Base-by-base conservation (phyloP, 2,113 vertebrate genomes). In the Sterrhoptilus dennistouni region DNA sequence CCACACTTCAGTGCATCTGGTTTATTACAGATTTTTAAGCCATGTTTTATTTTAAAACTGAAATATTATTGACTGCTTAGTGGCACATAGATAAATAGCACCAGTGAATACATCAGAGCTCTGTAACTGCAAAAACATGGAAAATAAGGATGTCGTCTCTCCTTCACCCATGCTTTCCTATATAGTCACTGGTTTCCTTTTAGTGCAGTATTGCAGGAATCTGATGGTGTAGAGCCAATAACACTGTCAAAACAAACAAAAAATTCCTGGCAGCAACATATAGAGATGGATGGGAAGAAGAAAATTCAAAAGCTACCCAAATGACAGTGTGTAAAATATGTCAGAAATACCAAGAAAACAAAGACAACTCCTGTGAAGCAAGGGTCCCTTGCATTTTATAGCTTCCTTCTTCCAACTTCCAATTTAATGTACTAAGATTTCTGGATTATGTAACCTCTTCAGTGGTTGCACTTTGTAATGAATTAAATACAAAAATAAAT, bases 401-500 rank as follows among this genome's bases (percentile, higher is more conserved):
- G 35, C 54, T 80, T 82, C 59, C 12, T 49, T 87, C 59, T 88
- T 95, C n/a, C 52, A 75, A 20, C n/a, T 91, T 59, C 80, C 61
- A 45, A 3, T 53, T 70, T 50, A 85, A 38, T 36, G 36, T n/a
- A 45, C 45, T 21, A 50, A 79, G 66, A 76, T 53, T 72, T 89
- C 87, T 90, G 35, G 50, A 47, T 79, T 93, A 53, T 87, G 35
- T 86, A 91, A 80, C 44, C 14, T 92, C 59, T 53, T 83, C 20
- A 72, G 25, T 23, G 14, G 38, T 3, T 94, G 54, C 20, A 50
- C 29, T 96, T 64, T 20, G 7, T 38, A 72, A 94, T 69, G 23
- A 85, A 94, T 85, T 76, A 85, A 83, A 94, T 80, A 87, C 53
- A 85, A 95, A 93, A 90, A 87, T 63, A 83, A 95, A 70, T 44